phyloP scores from a whole-genome alignment of 92 coral and sea anemone species.

The Scolanthus callimorphus region DNA sequence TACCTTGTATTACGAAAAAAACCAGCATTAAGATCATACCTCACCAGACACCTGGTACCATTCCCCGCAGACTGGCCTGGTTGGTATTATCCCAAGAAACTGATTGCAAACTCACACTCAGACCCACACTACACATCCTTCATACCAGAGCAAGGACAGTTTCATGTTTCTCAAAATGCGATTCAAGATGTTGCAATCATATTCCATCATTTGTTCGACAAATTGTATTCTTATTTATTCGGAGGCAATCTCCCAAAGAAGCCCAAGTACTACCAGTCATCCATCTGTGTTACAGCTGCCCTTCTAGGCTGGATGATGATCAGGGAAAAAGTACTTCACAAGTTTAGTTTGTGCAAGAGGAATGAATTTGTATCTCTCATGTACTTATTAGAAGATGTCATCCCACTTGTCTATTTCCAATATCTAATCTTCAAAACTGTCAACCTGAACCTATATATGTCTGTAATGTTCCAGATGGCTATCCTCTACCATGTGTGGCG shows the following conservation, averaged over 20 bases:
- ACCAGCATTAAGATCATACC: slow-evolving; percentile 22
- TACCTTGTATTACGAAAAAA: slow-evolving; percentile 7
- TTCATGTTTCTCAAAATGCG: slow-evolving; percentile 26
- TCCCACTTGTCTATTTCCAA: slow-evolving; percentile 53
- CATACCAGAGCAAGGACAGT: slow-evolving; percentile 53
- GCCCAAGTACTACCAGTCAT: slow-evolving; percentile 20
- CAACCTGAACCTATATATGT: slow-evolving; percentile 10
- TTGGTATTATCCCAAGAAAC: slow-evolving; percentile 39
- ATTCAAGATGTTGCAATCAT: slow-evolving; percentile 6
- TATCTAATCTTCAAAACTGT: slow-evolving; percentile 40
- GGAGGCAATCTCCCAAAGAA: slow-evolving; percentile 35
- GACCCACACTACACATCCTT: slow-evolving; percentile 7
- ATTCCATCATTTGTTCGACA: slow-evolving; percentile 28
- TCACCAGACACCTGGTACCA: slow-evolving; percentile 26
- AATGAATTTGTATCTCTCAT: slow-evolving; percentile 29
- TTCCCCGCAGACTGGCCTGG: slow-evolving; percentile 51
- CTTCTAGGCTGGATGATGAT: slow-evolving; percentile 50
- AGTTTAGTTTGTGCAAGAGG: slow-evolving; percentile 31
- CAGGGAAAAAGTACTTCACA: slow-evolving; percentile 26
- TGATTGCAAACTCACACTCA: slow-evolving; percentile 19
- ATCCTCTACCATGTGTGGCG: slow-evolving; percentile 35
- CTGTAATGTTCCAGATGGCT: slow-evolving; percentile 40
- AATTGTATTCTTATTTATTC: slow-evolving; percentile 25
- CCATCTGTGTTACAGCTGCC: slow-evolving; percentile 38
- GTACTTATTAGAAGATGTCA: slow-evolving; percentile 36